Conservation (phyloP, 2,797 vertebrate genomes). For the Microctenopoma steveboyesi region DNA sequence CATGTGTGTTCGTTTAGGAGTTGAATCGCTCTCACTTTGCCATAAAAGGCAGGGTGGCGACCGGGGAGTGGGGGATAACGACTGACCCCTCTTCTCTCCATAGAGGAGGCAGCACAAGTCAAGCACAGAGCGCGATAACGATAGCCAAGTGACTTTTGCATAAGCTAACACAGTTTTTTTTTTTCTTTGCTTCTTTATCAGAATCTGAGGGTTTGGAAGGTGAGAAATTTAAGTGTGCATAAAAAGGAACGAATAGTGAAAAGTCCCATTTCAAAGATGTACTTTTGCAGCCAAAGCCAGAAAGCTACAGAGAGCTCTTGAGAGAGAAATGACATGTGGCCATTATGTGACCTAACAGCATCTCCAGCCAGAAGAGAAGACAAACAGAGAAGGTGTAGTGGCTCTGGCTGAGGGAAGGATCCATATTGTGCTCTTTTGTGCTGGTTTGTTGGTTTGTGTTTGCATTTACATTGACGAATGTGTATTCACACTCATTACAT, state of each 20-base stretch:
- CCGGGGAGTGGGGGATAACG: slow-evolving; percentile 52
- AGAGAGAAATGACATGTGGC: slow-evolving; percentile 68
- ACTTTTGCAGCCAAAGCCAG: slow-evolving; percentile 60
- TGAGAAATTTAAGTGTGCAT: neutral
- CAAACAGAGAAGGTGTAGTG: slow-evolving; percentile 72
- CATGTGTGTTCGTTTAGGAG: slow-evolving; percentile 80
- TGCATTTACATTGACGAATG: slow-evolving; percentile 78
- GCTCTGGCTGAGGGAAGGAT: slow-evolving; percentile 61
- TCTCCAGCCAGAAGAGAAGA: slow-evolving; percentile 68
- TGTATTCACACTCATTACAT: slow-evolving; percentile 67
- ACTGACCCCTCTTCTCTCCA: slow-evolving; percentile 76
- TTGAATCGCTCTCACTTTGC: slow-evolving; percentile 64
- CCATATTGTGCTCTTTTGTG: slow-evolving; percentile 79
- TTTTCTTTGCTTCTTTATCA: neutral
- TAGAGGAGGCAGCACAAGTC: slow-evolving; percentile 76
- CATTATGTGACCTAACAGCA: slow-evolving; percentile 77
- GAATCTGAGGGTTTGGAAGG: slow-evolving; percentile 4
- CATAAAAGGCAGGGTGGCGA: slow-evolving; percentile 68
- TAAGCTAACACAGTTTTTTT: slow-evolving; percentile 5
- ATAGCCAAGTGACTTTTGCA: slow-evolving; percentile 39
- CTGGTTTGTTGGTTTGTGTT: slow-evolving; percentile 74
- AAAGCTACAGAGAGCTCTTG: slow-evolving; percentile 70
- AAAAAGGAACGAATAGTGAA: slow-evolving; percentile 3
- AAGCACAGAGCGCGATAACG: slow-evolving; percentile 70
- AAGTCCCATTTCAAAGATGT: slow-evolving; percentile 38